These are phyloP conservation scores for Cancer borealis DNA, from an alignment of 2,888 invertebrate genomes.

Conservation along the genomic window DNA sequence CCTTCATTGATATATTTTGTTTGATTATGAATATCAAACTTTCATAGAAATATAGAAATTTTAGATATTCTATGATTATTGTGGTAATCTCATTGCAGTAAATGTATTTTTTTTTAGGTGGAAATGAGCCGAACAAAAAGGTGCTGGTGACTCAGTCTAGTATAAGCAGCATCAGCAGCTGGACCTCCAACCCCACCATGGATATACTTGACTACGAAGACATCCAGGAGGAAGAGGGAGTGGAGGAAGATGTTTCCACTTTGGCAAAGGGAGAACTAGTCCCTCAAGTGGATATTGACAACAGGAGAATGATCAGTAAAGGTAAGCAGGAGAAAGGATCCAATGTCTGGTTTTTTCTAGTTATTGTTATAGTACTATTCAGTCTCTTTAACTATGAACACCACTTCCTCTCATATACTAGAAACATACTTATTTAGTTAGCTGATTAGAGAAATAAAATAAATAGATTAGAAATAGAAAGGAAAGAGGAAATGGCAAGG, in stretches of 20 bases:
- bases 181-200: slow-evolving; percentile 50
- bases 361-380: background rate
- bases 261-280: slow-evolving; percentile 47
- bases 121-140: background rate
- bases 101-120: background rate
- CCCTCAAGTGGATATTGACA: slow-evolving; percentile 51
- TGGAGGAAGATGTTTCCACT: slow-evolving; percentile 60
- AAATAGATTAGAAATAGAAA: no score
- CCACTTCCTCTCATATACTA: no score
- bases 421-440: no score
- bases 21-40: background rate
- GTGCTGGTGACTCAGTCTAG: slow-evolving; percentile 47
- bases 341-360: no score
- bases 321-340: slow-evolving; percentile 24
- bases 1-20: background rate
- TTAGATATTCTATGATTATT: background rate
- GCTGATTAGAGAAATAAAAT: no score
- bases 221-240: slow-evolving; percentile 72
- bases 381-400: no score
- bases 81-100: background rate
- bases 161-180: slow-evolving; percentile 63
- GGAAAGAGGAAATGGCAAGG: no score
- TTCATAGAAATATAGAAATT: background rate
- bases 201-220: slow-evolving; percentile 64
- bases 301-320: slow-evolving; percentile 69